These are phyloP conservation scores for Scaptomyza pallida DNA, from an alignment of 1,140 invertebrate genomes.

Conservation along the genomic window DNA sequence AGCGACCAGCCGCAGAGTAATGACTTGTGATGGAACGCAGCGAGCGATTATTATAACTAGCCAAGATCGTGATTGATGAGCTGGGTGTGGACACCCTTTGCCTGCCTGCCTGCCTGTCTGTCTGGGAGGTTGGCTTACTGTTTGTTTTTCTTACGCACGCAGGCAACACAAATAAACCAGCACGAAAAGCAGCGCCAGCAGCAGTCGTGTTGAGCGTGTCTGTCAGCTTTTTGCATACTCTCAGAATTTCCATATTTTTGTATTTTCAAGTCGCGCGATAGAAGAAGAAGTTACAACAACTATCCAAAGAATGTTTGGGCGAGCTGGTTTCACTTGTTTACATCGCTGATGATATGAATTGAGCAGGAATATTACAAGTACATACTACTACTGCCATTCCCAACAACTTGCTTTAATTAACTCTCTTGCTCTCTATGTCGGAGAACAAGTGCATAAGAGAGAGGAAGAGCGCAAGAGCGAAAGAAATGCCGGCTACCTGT, in stretches of 20 bases:
- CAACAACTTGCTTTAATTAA: constrained; percentile 63
- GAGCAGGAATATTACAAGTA: constrained; percentile 6
- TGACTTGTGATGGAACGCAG: constrained; percentile 27
- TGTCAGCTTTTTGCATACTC: constrained; percentile 2
- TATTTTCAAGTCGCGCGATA: constrained; percentile 15
- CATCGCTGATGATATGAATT: constrained; percentile 17
- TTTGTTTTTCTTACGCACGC: constrained; percentile 21
- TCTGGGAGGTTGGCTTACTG: constrained; percentile 17
- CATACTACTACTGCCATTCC: constrained; percentile 24
- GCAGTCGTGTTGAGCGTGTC: constrained; percentile 12
- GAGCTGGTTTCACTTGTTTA: constrained; percentile 83
- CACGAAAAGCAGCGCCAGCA: neutral
- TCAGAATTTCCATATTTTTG: constrained; percentile 42
- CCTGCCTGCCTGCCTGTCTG: neutral
- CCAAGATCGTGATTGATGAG: constrained; percentile 47
- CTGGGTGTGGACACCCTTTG: constrained; percentile 12
- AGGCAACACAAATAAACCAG: neutral
- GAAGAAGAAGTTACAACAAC: constrained; percentile 7
- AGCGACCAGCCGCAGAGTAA: constrained; percentile 21
- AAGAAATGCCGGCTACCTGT: constrained; percentile 52
- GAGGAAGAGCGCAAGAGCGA: neutral
- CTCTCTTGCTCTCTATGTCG: neutral
- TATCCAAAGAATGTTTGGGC: constrained; percentile 80
- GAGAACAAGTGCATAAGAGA: constrained; percentile 6
- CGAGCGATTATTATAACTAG: constrained; percentile 27